Conservation (phyloP, 1,140 invertebrate species). For the Elysia chlorotica region DNA sequence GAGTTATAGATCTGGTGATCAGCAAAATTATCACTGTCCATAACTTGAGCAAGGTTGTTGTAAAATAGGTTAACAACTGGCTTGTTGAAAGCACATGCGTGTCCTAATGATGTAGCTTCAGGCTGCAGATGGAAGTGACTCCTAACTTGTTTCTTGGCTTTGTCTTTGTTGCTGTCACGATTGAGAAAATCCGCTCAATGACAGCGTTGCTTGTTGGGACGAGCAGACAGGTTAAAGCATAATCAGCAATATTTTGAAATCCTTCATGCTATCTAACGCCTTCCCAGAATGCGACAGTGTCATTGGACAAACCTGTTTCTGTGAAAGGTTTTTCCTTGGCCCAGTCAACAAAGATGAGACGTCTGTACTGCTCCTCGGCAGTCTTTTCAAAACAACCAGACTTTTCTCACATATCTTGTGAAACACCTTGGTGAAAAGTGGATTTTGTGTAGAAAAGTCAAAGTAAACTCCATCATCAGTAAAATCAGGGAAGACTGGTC, state of each 20-base stretch:
- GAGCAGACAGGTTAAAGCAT: background rate
- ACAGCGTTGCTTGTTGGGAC: background rate
- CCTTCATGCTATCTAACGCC: background rate
- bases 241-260: background rate
- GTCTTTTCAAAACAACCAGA: no score
- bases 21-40: slow-evolving; percentile 55
- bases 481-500: slow-evolving; percentile 10
- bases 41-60: slow-evolving; percentile 34
- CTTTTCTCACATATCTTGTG: no score
- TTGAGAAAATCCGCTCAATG: background rate
- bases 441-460: no score
- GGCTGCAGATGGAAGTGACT: background rate
- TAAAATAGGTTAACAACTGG: slow-evolving; percentile 20
- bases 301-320: background rate
- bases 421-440: no score
- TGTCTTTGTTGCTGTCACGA: background rate
- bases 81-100: slow-evolving; percentile 20
- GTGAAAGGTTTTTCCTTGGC: background rate
- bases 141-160: background rate
- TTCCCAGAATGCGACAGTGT: background rate
- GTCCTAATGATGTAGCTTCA: slow-evolving; percentile 24
- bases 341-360: background rate
- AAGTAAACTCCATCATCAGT: no score
- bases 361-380: background rate
- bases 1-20: slow-evolving; percentile 61